Evolutionary conservation across 2,797 vertebrate genomes (phyloP).

Genomic region (Rhadinocentrus ornatus): DNA sequence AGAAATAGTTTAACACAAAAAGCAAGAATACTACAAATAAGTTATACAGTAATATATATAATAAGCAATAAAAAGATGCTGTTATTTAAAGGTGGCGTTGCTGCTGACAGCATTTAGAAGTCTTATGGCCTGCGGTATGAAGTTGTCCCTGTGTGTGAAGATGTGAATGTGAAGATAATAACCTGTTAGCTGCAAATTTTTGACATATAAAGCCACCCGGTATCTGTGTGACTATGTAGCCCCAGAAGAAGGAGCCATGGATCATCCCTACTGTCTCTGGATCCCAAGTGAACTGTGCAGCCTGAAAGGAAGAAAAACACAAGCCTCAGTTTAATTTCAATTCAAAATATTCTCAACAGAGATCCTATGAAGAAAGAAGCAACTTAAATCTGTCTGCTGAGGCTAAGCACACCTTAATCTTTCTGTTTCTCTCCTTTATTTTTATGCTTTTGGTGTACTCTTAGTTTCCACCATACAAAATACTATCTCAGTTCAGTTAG

Average conservation of each 20-base stretch:
- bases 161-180: conserved; percentile 12
- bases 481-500: not conserved
- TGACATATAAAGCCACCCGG: conserved; percentile 94
- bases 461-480: not conserved
- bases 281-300: conserved; percentile 92
- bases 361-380: not conserved
- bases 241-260: conserved; percentile 95
- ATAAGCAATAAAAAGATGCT: too few relatives aligned
- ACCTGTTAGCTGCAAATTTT: conserved; percentile 89
- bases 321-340: not conserved
- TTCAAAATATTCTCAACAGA: not conserved
- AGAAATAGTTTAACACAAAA: not conserved
- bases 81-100: too few relatives aligned
- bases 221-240: conserved; percentile 95
- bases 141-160: too few relatives aligned
- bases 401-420: not conserved
- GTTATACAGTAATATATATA: not conserved
- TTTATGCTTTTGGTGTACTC: not conserved
- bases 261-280: conserved; percentile 96
- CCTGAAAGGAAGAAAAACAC: conserved; percentile 72
- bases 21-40: too few relatives aligned
- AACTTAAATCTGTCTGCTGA: not conserved
- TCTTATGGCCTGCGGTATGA: too few relatives aligned
- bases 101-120: too few relatives aligned
- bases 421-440: not conserved